phyloP scores from a whole-genome alignment of 2,113 vertebrate genomes.

The Petroica traversi region DNA sequence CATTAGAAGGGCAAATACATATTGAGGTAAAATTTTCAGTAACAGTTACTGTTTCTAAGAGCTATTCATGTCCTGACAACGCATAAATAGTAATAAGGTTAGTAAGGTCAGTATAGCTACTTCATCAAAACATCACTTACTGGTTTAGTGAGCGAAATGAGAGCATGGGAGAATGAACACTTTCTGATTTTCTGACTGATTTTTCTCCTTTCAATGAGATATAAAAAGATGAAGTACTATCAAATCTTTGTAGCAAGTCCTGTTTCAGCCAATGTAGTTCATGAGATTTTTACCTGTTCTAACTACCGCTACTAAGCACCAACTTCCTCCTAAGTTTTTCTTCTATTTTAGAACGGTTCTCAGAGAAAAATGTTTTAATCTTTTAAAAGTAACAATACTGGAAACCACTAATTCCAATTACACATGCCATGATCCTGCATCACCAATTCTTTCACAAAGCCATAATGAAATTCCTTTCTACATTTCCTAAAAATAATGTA shows the following conservation, averaged over 20 bases:
- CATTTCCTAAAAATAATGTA: background rate
- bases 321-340: background rate
- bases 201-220: background rate
- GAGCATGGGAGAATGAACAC: background rate
- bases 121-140: background rate
- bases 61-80: background rate
- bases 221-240: background rate
- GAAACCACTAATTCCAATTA: background rate
- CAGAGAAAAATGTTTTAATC: background rate
- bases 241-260: background rate
- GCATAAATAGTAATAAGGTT: background rate
- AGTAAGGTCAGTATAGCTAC: background rate
- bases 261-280: background rate
- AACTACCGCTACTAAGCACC: background rate
- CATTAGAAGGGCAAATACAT: background rate
- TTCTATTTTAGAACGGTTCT: background rate
- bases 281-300: background rate
- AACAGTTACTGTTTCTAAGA: background rate
- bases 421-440: background rate
- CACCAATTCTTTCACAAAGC: background rate
- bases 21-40: background rate
- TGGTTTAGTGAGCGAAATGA: background rate
- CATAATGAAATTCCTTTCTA: background rate
- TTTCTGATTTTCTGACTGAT: background rate
- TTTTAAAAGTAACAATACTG: background rate